These are phyloP conservation scores for Diplolepis rosae DNA, from an alignment of 2,888 invertebrate species.

Conservation along the genomic window DNA sequence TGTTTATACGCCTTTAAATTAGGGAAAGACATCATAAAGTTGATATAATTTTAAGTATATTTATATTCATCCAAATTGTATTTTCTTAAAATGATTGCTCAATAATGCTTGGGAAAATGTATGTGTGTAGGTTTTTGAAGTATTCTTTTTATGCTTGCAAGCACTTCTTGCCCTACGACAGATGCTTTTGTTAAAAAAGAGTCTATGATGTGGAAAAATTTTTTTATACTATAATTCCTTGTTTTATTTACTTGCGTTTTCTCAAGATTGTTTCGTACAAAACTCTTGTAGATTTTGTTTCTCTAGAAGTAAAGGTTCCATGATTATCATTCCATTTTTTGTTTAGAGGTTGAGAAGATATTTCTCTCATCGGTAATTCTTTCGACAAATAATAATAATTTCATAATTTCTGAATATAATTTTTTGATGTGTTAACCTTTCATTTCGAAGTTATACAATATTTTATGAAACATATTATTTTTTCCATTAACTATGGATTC, in stretches of 20 bases:
- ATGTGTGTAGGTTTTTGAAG: neutral
- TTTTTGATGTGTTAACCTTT: no score
- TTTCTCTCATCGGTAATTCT: no score
- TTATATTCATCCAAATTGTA: no score
- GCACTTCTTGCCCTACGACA: neutral
- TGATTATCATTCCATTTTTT: no score
- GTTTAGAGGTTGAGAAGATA: no score
- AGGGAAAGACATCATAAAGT: no score
- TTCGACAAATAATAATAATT: no score
- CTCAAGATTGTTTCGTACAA: conserved; percentile 8
- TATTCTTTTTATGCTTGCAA: neutral
- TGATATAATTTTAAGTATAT: no score
- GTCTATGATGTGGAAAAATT: neutral
- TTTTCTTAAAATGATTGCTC: neutral
- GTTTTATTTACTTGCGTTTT: conserved; percentile 24
- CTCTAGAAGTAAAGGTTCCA: conserved; percentile 7
- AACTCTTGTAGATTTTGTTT: conserved; percentile 9
- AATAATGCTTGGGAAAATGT: neutral
- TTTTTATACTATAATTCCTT: conserved; percentile 11
- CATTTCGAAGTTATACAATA: no score
- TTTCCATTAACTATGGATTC: neutral
- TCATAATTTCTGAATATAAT: no score
- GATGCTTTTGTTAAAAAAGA: neutral
- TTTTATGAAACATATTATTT: no score
- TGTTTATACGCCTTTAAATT: no score